Evolutionary conservation across 2,888 invertebrate species (phyloP), one percentile per base, ranked within the genome.

Genomic region (Phalera bucephala): DNA sequence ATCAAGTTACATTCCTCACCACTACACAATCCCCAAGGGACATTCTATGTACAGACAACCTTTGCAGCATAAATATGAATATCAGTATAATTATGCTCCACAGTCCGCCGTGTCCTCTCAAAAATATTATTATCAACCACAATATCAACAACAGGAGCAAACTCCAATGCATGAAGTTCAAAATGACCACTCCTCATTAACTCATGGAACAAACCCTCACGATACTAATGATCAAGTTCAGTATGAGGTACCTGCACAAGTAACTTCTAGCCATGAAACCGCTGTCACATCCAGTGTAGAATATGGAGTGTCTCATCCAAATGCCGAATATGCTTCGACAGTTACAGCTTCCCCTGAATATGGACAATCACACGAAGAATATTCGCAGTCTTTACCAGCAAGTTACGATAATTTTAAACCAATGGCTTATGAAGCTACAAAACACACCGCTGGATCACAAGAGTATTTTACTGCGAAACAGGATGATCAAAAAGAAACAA

Each of bases 31-130:
- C 23, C 52, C 78, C 6, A 72, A 73, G 43, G 65, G 74, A 15
- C 79, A 83, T 48, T 62, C 79, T 7, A 38, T 73, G 3, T 82
- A 83, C 14, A 79, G 74, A 34, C 74, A 74, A 33, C 79, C 77
- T 12, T 64, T 79, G 23, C 73, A 82, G 13, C 80, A 74, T 21
- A 76, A 72, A 31, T 81, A 82, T 38, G 77, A 84, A 40, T 83
- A 84, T 31, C 74, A 69, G 20, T 86, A 84, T 40, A 75, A 77
- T 35, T 78, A 85, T 34, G 68, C 75, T 0, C 77, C 80, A 8
- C 75, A 77, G 36, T 53, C 72, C 0, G 52, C 64, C 15, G 45
- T 61, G 3, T 64, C 66, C 5, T 61, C 74, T 1, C 81, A 79
- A 33, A 60, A 61, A 9, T 81, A 79, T 48, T 80, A 81, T 41